Percentiles rank a stretch among this genome's conserved stretches.
These are phyloP conservation scores for Spilogale gracilis DNA, from an alignment of 2,113 vertebrate species.

Conservation along the genomic window DNA sequence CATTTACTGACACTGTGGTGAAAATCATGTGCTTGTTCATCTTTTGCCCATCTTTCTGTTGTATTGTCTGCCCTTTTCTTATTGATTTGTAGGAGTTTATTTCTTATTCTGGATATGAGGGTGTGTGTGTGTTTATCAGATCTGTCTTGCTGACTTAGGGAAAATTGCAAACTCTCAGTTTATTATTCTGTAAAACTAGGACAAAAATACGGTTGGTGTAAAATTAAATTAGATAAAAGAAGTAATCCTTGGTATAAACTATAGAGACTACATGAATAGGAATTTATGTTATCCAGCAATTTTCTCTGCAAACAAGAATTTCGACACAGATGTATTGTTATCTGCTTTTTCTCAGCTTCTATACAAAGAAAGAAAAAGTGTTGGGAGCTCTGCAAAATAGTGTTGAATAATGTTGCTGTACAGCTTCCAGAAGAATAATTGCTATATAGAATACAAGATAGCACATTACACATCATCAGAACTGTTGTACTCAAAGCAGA, in stretches of 20 bases:
- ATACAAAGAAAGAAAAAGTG: neutral
- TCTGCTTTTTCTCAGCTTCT: neutral
- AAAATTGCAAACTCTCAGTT: neutral
- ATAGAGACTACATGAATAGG: constrained; percentile 6
- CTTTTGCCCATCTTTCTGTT: constrained; percentile 19
- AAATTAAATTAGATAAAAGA: constrained; percentile 53
- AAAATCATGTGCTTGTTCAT: neutral
- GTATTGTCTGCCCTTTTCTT: neutral
- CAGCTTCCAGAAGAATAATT: neutral
- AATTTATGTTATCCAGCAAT: constrained; percentile 7
- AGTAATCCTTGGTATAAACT: constrained; percentile 44
- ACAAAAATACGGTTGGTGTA: neutral
- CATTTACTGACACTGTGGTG: neutral
- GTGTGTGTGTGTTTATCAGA: neutral
- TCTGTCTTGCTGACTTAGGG: constrained; percentile 19
- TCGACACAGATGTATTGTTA: neutral
- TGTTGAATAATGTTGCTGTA: neutral
- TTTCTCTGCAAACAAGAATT: constrained; percentile 7
- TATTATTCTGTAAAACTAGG: constrained; percentile 58
- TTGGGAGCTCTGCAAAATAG: neutral
- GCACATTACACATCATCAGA: neutral
- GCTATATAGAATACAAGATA: neutral
- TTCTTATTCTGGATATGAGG: neutral
- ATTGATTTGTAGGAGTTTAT: constrained; percentile 2
- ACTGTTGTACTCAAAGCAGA: neutral